These are phyloP conservation scores for Emydoidea blandingii DNA, from an alignment of 2,797 vertebrate genomes.

Conservation along the genomic window DNA sequence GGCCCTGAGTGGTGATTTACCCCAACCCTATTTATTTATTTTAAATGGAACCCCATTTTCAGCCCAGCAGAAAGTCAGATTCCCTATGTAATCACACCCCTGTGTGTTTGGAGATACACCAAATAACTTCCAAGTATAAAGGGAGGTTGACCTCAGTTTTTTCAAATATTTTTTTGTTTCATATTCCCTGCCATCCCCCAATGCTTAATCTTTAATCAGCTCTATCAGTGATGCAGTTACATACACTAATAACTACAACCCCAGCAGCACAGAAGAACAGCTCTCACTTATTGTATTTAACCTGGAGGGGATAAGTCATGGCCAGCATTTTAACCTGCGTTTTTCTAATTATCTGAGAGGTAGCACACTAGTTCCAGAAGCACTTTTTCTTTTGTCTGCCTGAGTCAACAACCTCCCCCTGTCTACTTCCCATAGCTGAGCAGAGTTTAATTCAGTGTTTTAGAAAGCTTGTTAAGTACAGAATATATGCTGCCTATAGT, in stretches of 20 bases:
- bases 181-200: not conserved
- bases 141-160: not conserved
- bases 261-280: not conserved
- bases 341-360: not conserved
- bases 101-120: not conserved
- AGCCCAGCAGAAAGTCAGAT: not conserved
- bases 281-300: not conserved
- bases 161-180: not conserved
- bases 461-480: constrained; percentile 13
- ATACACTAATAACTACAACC: not conserved
- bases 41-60: not conserved
- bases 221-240: not conserved
- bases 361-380: not conserved
- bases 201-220: not conserved
- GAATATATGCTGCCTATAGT: not conserved
- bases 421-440: not conserved
- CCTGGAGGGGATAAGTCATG: not conserved
- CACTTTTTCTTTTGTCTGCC: not conserved
- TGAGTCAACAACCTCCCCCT: not conserved
- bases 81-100: not conserved
- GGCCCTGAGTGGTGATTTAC: not conserved
- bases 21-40: not conserved
- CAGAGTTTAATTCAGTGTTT: not conserved
- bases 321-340: not conserved
- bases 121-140: not conserved